A percentile compares a stretch with the other conserved stretches of the same genome.
These are phyloP conservation scores for Gonioctena quinquepunctata DNA, from an alignment of 1,140 invertebrate species.

Conservation along the genomic window DNA sequence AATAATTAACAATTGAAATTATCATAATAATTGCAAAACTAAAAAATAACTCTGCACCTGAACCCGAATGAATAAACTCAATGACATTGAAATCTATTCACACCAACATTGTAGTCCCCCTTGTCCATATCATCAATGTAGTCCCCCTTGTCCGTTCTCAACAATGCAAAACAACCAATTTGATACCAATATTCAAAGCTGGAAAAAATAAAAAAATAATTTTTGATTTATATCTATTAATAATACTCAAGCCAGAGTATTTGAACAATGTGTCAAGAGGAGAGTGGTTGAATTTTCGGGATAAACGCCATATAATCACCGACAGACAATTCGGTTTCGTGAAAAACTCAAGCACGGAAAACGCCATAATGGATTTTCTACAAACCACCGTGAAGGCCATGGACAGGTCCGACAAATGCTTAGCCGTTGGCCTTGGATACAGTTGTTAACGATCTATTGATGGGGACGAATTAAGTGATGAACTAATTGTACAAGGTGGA, in stretches of 20 bases:
- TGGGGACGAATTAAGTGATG: too few species aligned
- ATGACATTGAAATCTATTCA: background rate
- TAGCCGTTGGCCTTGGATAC: slow-evolving; percentile 1
- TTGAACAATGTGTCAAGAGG: too few species aligned
- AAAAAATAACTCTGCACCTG: background rate
- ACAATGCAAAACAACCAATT: background rate
- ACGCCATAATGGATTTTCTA: background rate
- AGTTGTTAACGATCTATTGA: background rate
- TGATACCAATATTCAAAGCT: background rate
- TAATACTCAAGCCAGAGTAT: background rate
- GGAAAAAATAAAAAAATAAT: background rate
- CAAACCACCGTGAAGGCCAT: background rate
- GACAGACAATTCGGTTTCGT: background rate
- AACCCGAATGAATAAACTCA: background rate
- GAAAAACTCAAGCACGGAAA: background rate
- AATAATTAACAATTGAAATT: background rate
- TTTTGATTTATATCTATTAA: background rate
- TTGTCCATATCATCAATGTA: background rate
- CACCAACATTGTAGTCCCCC: background rate
- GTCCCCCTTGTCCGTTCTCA: background rate
- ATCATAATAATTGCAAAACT: background rate
- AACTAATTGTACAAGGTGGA: too few species aligned
- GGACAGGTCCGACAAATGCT: background rate
- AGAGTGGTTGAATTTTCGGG: background rate
- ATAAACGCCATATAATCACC: background rate